Evolutionary conservation across 2,113 vertebrate genomes (phyloP).

Genomic region (Anoura caudifer): DNA sequence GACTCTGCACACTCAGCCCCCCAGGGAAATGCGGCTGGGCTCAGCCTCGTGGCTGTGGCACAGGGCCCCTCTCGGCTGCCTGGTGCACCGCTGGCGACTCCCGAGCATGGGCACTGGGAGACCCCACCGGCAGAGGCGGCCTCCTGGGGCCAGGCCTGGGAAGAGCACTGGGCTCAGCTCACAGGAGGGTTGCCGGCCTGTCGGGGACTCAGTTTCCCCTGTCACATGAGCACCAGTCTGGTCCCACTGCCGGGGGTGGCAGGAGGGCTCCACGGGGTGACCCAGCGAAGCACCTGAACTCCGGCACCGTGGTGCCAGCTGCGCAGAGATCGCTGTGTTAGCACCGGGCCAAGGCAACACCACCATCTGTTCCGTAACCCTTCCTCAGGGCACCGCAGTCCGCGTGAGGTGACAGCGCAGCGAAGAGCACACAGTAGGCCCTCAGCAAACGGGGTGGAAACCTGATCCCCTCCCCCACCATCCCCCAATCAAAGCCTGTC

Average conservation of each 20-base stretch:
- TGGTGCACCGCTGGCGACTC: rapidly evolving
- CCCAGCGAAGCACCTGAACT: background rate
- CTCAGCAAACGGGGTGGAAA: background rate
- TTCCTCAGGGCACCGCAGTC: rapidly evolving
- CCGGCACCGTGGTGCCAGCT: rapidly evolving
- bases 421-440: rapidly evolving
- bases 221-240: background rate
- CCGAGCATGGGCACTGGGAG: rapidly evolving
- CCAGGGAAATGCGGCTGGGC: rapidly evolving
- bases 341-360: rapidly evolving
- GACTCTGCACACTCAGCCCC: rapidly evolving
- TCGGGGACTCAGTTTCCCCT: background rate
- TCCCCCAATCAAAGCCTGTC: background rate
- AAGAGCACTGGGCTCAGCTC: background rate
- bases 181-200: background rate
- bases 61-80: rapidly evolving
- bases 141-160: background rate
- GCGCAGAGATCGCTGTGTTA: rapidly evolving
- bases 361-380: rapidly evolving
- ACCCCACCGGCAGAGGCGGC: rapidly evolving
- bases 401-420: rapidly evolving
- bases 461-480: rapidly evolving
- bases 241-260: background rate
- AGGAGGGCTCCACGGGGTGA: rapidly evolving
- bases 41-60: rapidly evolving